Evolutionary conservation across 1,140 invertebrate genomes (phyloP).

Genomic region (Paraescarpia echinospica): DNA sequence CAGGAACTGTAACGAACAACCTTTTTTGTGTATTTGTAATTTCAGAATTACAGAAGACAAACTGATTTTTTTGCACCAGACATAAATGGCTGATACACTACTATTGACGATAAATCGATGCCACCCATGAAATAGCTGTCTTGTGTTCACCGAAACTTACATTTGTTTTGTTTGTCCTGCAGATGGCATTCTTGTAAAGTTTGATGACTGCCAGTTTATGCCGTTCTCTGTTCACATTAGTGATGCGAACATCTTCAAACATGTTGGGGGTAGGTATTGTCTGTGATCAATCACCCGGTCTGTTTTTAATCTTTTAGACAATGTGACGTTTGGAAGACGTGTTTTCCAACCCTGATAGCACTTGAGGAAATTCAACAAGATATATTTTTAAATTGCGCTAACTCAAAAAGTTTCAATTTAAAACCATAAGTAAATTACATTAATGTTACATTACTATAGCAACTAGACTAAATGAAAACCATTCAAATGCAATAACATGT

Average conservation of each 20-base stretch:
- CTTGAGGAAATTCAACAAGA: too few relatives aligned
- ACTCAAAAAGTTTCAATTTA: too few relatives aligned
- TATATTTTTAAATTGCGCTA: too few relatives aligned
- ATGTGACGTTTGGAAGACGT: background rate
- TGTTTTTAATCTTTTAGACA: background rate
- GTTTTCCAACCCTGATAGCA: too few relatives aligned
- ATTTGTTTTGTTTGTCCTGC: background rate
- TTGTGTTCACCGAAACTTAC: background rate
- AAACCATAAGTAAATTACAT: too few relatives aligned
- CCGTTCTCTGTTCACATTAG: constrained; percentile 11
- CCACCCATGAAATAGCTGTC: background rate
- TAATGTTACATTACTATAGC: too few relatives aligned
- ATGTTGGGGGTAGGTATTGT: constrained; percentile 8
- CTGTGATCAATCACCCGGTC: background rate
- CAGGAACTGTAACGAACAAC: too few relatives aligned
- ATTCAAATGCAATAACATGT: background rate
- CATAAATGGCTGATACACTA: too few relatives aligned
- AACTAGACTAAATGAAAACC: background rate
- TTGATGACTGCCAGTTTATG: constrained; percentile 26
- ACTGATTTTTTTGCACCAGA: background rate
- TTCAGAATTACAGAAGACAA: background rate
- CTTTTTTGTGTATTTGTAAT: too few relatives aligned
- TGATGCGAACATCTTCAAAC: constrained; percentile 20
- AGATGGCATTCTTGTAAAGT: constrained; percentile 19
- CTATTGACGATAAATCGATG: background rate